phyloP scores from a whole-genome alignment of 2,113 vertebrate genomes.

The Microtus ochrogaster region DNA sequence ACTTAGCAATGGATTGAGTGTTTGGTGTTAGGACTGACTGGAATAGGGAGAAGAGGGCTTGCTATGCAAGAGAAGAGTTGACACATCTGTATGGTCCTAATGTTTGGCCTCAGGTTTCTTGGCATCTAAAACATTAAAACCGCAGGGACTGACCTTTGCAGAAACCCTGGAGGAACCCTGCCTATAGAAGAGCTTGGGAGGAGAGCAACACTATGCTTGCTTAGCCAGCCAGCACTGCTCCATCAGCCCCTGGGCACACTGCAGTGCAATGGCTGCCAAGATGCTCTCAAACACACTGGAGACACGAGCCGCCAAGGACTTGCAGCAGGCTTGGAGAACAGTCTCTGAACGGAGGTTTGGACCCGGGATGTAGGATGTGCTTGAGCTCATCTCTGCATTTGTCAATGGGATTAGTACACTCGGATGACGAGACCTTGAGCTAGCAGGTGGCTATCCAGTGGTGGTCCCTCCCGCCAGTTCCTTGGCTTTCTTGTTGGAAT shows the following conservation, averaged over 20 bases:
- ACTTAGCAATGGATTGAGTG: neutral
- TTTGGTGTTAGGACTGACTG: neutral
- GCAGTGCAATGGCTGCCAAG: neutral
- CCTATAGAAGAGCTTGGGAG: accelerated
- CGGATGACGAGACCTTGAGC: neutral
- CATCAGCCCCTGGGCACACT: neutral
- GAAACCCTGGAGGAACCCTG: neutral
- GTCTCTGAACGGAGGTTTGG: neutral
- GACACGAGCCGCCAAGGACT: neutral
- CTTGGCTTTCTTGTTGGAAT: accelerated
- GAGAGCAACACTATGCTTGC: accelerated
- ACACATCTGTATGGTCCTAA: accelerated
- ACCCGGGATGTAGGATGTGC: neutral
- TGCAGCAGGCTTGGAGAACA: too few species aligned
- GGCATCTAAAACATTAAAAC: neutral
- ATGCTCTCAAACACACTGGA: neutral
- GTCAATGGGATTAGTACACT: neutral
- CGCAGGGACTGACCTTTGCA: neutral
- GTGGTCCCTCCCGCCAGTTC: neutral
- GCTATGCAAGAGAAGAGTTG: accelerated
- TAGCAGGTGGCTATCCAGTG: neutral
- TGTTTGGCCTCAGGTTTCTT: neutral
- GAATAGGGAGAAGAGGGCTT: accelerated
- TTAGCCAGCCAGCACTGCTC: too few species aligned
- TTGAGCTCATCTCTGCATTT: accelerated